phyloP scores from a whole-genome alignment of 1,140 invertebrate species.

The Leptonema lineaticorne region DNA sequence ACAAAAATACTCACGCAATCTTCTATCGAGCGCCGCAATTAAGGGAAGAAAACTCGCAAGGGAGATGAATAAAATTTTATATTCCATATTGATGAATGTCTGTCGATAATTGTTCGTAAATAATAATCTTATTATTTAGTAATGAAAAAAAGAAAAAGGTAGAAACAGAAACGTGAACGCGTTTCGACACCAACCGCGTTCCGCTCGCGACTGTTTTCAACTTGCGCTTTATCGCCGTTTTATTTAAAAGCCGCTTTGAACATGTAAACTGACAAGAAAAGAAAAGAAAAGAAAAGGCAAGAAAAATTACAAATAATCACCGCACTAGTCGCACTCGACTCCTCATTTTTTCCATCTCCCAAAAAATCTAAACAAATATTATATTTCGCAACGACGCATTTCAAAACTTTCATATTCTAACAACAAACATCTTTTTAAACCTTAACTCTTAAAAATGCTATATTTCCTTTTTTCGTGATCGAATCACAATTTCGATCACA shows the following conservation, averaged over 20 bases:
- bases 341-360: too few relatives aligned
- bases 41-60: not conserved
- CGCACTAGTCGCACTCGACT: too few relatives aligned
- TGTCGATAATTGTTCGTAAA: not conserved
- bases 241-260: slow-evolving; percentile 9
- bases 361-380: too few relatives aligned
- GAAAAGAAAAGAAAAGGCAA: too few relatives aligned
- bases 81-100: not conserved
- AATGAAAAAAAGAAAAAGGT: not conserved
- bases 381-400: too few relatives aligned
- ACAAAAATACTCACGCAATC: slow-evolving; percentile 19
- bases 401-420: too few relatives aligned
- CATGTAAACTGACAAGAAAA: too few relatives aligned
- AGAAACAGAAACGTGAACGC: not conserved
- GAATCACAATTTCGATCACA: too few relatives aligned
- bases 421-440: too few relatives aligned
- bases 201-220: slow-evolving; percentile 9
- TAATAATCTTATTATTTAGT: not conserved
- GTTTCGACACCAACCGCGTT: not conserved
- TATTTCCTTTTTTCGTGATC: too few relatives aligned
- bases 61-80: not conserved
- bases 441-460: too few relatives aligned
- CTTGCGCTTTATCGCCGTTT: slow-evolving; percentile 7
- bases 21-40: not conserved
- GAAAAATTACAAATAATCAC: too few relatives aligned